Evolutionary conservation across 30 jellyfish, hydroid and myxozoan genomes (phyloP).

Genomic region (Chrysaora quinquecirrha): DNA sequence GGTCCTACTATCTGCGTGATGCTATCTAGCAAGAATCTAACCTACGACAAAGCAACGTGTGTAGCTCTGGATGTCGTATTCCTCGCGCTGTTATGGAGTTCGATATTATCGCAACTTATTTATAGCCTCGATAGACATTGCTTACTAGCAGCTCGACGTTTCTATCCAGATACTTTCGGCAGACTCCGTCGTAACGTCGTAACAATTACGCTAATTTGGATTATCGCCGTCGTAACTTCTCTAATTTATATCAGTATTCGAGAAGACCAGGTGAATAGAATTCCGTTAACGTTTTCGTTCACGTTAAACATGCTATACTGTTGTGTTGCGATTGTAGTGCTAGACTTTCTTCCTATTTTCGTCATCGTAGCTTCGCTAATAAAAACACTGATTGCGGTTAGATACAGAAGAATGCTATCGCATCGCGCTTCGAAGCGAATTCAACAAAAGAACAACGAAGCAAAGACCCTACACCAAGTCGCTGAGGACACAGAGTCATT

Average conservation of each 20-base stretch:
- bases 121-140: constrained; percentile 69
- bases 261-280: background rate
- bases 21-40: constrained; percentile 2
- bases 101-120: constrained; percentile 17
- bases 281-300: constrained; percentile 48
- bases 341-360: constrained; percentile 18
- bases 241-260: constrained; percentile 21
- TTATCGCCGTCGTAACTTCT: constrained; percentile 18
- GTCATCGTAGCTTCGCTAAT: constrained; percentile 19
- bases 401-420: background rate
- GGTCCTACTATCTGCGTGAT: constrained; percentile 53
- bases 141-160: constrained; percentile 34
- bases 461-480: background rate
- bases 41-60: background rate
- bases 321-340: constrained; percentile 14
- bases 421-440: background rate
- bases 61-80: constrained; percentile 41
- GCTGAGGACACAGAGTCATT: constrained; percentile 36
- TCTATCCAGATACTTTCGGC: constrained; percentile 46
- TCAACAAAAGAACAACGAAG: background rate
- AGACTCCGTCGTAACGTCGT: constrained; percentile 29
- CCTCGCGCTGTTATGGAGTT: constrained; percentile 47
- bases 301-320: constrained; percentile 32
- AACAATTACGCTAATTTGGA: constrained; percentile 18
- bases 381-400: constrained; percentile 5